These are phyloP conservation scores for Genyomyrus donnyi DNA, from an alignment of 2,113 vertebrate species.

Conservation along the genomic window DNA sequence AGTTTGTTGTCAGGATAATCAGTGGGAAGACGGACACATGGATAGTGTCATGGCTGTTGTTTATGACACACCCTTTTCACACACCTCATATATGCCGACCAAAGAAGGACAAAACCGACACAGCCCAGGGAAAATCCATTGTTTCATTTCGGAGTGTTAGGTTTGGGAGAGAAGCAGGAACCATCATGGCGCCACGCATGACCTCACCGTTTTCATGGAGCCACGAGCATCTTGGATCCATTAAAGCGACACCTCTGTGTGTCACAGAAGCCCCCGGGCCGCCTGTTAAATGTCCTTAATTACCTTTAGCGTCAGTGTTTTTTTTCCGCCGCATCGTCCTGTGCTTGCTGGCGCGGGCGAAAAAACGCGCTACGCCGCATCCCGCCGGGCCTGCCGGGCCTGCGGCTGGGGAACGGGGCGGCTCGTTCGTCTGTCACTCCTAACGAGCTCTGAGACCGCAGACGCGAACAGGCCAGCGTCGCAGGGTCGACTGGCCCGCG, in stretches of 20 bases:
- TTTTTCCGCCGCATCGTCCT: slow-evolving; percentile 14
- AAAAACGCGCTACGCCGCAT: neutral
- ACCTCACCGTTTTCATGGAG: neutral
- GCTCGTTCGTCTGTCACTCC: slow-evolving; percentile 60
- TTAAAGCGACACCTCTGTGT: neutral
- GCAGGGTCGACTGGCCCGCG: slow-evolving; percentile 31
- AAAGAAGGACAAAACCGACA: neutral
- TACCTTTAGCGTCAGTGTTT: neutral
- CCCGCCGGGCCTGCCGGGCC: slow-evolving; percentile 16
- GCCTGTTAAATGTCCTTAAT: slow-evolving; percentile 3
- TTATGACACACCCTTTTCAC: neutral
- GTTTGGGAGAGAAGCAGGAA: neutral
- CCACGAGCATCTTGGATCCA: neutral
- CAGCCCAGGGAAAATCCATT: neutral
- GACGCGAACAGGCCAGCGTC: slow-evolving; percentile 54
- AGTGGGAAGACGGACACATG: neutral
- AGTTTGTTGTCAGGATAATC: neutral
- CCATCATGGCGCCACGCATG: neutral
- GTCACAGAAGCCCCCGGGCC: neutral
- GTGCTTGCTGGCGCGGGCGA: slow-evolving; percentile 1
- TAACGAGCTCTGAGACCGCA: slow-evolving; percentile 62
- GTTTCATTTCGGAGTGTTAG: neutral
- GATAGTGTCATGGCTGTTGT: neutral
- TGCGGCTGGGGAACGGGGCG: neutral
- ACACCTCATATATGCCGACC: neutral